Conservation (phyloP, 2,797 vertebrate genomes). For the Falco naumanni region DNA sequence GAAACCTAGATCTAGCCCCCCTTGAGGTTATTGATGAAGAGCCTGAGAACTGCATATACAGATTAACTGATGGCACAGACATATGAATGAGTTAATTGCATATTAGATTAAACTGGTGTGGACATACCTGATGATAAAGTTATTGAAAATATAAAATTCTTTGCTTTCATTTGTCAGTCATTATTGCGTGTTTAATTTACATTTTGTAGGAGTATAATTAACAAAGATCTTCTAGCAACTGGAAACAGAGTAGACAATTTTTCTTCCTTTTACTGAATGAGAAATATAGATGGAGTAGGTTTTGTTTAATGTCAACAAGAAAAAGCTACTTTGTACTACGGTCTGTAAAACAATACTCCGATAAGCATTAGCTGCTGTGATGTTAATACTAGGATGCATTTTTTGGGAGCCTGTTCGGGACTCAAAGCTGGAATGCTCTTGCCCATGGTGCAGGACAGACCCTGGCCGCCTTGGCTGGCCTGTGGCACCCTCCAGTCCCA, state of each 20-base stretch:
- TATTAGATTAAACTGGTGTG: conserved; percentile 68
- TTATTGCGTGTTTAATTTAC: conserved; percentile 68
- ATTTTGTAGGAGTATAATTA: conserved; percentile 70
- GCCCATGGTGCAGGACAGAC: background rate
- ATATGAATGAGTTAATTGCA: conserved; percentile 73
- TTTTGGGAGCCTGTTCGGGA: background rate
- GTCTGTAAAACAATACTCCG: background rate
- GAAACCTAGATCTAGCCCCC: background rate
- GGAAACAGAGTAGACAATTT: conserved; percentile 46
- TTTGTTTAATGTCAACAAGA: background rate
- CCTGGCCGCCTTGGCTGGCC: background rate
- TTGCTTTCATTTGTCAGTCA: conserved; percentile 66
- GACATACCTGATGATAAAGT: conserved; percentile 65
- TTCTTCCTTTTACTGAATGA: conserved; percentile 9
- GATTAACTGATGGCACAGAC: conserved; percentile 70
- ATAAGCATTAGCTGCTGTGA: background rate
- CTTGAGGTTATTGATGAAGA: conserved; percentile 65
- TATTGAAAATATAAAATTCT: conserved; percentile 72
- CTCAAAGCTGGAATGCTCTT: background rate
- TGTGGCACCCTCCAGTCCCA: background rate
- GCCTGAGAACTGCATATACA: conserved; percentile 53
- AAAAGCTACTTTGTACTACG: background rate
- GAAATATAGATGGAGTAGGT: background rate
- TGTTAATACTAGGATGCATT: background rate
- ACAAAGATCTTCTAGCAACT: conserved; percentile 61